Conservation (phyloP, 1,140 invertebrate species). For the Lasioglossum albipes region DNA sequence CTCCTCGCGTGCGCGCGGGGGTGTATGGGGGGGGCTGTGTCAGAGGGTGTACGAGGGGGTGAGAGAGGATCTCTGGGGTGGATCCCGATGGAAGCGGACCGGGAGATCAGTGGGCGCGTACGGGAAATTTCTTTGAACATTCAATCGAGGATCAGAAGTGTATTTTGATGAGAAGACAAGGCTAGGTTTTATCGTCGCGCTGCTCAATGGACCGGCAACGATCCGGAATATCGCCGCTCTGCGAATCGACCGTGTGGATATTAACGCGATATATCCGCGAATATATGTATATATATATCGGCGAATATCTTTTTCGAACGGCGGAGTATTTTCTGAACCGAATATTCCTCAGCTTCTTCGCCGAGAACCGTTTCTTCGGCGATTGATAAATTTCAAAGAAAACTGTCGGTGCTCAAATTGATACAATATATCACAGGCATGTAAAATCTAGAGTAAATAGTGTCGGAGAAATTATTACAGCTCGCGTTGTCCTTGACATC, state of each 20-base stretch:
- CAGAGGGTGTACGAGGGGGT: not conserved
- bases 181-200: constrained; percentile 32
- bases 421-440: too few relatives aligned
- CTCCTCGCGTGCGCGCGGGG: not conserved
- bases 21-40: not conserved
- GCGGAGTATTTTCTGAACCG: too few relatives aligned
- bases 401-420: too few relatives aligned
- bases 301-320: too few relatives aligned
- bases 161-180: constrained; percentile 55
- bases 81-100: not conserved
- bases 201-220: not conserved
- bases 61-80: not conserved
- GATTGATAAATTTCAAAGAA: too few relatives aligned
- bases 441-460: too few relatives aligned
- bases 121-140: constrained; percentile 53
- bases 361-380: too few relatives aligned
- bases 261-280: not conserved
- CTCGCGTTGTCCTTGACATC: too few relatives aligned
- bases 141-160: constrained; percentile 51
- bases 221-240: constrained; percentile 7
- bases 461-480: too few relatives aligned
- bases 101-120: constrained; percentile 15
- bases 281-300: too few relatives aligned
- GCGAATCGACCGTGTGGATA: not conserved
- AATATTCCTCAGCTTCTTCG: too few relatives aligned